Evolutionary conservation across 1,140 invertebrate species (phyloP).

Genomic region (Anagrus nilaparvatae): DNA sequence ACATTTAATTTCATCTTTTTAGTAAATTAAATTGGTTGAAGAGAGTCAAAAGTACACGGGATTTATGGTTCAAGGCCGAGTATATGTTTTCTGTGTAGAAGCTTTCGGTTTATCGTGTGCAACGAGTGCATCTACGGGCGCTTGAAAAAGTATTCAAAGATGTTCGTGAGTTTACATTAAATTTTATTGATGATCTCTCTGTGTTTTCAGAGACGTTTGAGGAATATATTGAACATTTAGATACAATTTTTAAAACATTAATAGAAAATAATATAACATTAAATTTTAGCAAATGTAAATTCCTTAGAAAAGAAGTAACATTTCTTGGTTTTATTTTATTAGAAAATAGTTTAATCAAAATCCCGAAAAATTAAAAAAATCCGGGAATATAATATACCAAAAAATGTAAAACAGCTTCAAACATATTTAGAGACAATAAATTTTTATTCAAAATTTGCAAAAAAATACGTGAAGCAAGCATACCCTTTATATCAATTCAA

Average conservation of each 20-base stretch:
- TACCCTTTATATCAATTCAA: constrained; percentile 11
- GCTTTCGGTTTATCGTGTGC: constrained; percentile 1
- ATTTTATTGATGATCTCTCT: constrained; percentile 1
- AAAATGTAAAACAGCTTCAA: constrained; percentile 27
- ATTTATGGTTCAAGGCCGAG: not conserved
- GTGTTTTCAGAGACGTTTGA: not conserved
- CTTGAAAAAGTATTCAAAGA: not conserved
- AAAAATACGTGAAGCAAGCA: constrained; percentile 14
- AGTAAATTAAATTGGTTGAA: not conserved
- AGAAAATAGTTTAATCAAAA: constrained; percentile 6
- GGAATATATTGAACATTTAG: not conserved
- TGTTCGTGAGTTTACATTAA: not conserved
- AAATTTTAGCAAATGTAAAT: constrained; percentile 4
- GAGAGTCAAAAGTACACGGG: not conserved
- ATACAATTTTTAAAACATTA: constrained; percentile 3
- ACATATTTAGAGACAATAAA: constrained; percentile 37
- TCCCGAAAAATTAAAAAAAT: constrained; percentile 13
- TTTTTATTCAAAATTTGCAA: constrained; percentile 35
- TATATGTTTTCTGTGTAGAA: not conserved
- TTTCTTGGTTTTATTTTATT: constrained; percentile 10
- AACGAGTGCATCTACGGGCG: not conserved
- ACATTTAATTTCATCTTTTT: not conserved
- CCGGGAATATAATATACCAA: constrained; percentile 17
- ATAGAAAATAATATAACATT: constrained; percentile 1
- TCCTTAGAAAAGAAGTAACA: constrained; percentile 1